Evolutionary conservation across 2,888 invertebrate genomes (phyloP), one percentile per base, ranked within the genome.

Genomic region (Monochamus alternatus): DNA sequence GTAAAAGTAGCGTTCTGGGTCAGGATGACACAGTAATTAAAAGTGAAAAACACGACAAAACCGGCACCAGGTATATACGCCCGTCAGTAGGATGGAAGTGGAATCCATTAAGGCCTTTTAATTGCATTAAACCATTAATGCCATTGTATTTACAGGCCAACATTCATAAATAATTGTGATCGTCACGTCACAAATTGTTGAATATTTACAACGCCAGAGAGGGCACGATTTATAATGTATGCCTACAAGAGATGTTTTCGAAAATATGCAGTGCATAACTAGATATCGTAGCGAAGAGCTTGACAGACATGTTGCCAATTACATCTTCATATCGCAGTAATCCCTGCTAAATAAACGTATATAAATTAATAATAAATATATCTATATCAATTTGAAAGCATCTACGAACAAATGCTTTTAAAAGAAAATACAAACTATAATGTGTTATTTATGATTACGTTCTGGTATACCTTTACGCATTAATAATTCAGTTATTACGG

Each of bases 81-180:
- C 66, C 67, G 67, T 75, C 75, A 75, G 75, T 75, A 75, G 74
- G 51, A 58, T 66, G 66, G 69, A 85, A 83, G 85, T 84, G 85
- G 83, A 85, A 84, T 84, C 84, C 85, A 86, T 86, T 86, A 86
- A 83, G 83, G 76, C 71, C 76, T 73, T 72, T 80, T 85, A 85
- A 86, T 85, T 84, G 81, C 81, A 84, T 85, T 85, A 85, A 81
- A 75, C 85, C 85, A 85, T 85, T 84, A 85, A 82, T 83, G 85
- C 84, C 85, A 81, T 82, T 84, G 82, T 81, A 83, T 84, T 82
- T 83, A 79, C 80, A 80, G 70, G 47, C 38, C 81, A 83, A 82
- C 83, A 80, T 81, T 82, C 79, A 83, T 83, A 84, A 85, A 85
- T 80, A 78, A 78, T 75, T 78, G 64, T 58, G 75, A 68, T 52